Base-by-base conservation (phyloP, 2,797 vertebrate species). In the Lagodon rhomboides region DNA sequence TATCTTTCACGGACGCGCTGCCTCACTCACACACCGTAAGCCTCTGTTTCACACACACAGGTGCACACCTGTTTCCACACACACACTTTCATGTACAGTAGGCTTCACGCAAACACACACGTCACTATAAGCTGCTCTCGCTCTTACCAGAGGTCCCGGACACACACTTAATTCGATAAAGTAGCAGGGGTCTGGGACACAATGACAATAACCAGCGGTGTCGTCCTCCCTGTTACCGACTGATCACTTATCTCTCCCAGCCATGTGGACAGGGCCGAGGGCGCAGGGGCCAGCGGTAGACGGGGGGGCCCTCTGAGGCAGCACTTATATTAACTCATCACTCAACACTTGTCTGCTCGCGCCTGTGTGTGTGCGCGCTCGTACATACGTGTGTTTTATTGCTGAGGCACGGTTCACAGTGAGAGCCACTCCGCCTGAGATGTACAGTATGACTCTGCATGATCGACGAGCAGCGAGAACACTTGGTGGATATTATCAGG, bases 251-350 rank as follows among this genome's bases (percentile, higher is more conserved):
- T 83, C 60, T 70, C 73, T 77, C 59, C 83, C 77, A 87, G 83
- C 77, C 80, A 64, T 84, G 68, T 75, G 49, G 56, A 68, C 60
- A 49, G 58, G 58, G 38, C 77, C 50, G 49, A 68, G 66, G 72
- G 68, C 75, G 38, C 6, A 3, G 76, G 78, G 68, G 64, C 64
- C 55, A 82, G 47, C 70, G 56, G 47, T 38, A 49, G 49, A 74
- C 46, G 13, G 73, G 61, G 61, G 69, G 54, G 51, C 30, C 15
- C 66, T 54, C 54, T 12, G 78, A 83, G 55, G 54, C 71, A 69
- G 78, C 49, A 72, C 64, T 72, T 79, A 61, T 73, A 87, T 82
- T 85, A 88, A 85, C 58, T 64, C 30, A 86, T 85, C 83, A 83
- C 71, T 89, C 80, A 73, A 43, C 83, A 77, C 50, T 34, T 69